phyloP scores from a whole-genome alignment of 2,113 vertebrate genomes.

The Mesoclemmys tuberculata region DNA sequence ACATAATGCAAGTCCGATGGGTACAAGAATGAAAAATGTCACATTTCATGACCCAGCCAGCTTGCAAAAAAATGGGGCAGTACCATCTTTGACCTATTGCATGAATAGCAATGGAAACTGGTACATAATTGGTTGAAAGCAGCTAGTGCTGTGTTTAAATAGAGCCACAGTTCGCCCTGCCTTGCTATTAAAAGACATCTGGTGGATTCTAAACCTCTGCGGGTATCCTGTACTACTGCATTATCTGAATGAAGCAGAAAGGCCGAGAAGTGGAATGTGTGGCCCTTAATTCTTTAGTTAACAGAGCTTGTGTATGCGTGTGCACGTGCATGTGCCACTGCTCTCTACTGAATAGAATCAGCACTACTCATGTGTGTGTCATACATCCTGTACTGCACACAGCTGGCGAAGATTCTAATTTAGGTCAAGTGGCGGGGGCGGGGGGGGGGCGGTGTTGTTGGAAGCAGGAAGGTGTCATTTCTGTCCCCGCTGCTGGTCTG shows the following conservation, averaged over 20 bases:
- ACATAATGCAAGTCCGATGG: slow-evolving; percentile 58
- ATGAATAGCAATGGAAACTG: neutral
- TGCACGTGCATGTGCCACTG: accelerated
- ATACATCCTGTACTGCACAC: accelerated
- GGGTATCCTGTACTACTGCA: neutral
- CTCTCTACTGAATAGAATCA: neutral
- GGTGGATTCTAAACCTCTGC: neutral
- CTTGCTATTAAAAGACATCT: accelerated
- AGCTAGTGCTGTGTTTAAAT: accelerated
- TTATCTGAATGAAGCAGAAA: accelerated
- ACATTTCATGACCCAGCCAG: slow-evolving; percentile 4
- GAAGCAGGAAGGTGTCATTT: neutral
- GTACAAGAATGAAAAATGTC: slow-evolving; percentile 56
- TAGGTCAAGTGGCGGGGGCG: accelerated
- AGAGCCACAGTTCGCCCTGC: neutral
- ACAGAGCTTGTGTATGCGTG: too few species aligned
- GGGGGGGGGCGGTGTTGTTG: too few species aligned
- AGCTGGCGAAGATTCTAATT: accelerated
- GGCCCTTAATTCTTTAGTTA: accelerated
- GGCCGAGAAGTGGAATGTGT: accelerated
- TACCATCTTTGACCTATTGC: neutral
- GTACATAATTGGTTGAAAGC: neutral
- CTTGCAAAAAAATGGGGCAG: slow-evolving; percentile 30
- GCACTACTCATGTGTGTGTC: accelerated
- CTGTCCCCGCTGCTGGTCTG: neutral